phyloP scores from a whole-genome alignment of 2,888 invertebrate species.

The Andrena flavipes region DNA sequence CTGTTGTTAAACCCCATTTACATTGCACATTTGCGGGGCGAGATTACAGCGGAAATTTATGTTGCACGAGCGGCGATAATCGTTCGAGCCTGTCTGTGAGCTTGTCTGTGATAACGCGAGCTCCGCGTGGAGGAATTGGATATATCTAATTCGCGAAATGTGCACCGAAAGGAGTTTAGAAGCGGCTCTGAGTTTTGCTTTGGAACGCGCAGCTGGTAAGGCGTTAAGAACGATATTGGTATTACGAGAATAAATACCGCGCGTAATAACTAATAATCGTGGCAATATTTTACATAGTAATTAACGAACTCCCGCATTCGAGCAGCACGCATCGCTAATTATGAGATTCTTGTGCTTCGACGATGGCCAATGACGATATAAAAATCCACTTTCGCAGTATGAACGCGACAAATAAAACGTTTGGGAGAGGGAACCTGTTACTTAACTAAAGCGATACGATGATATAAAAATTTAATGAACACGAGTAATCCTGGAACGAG shows the following conservation, averaged over 20 bases:
- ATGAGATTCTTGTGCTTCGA: neutral
- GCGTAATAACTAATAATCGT: neutral
- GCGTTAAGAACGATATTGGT: neutral
- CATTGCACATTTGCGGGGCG: neutral
- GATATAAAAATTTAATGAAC: slow-evolving; percentile 33
- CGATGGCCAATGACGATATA: neutral
- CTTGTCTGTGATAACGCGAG: neutral
- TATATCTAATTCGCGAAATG: neutral
- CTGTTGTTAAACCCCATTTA: neutral
- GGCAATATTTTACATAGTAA: neutral
- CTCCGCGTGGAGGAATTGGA: neutral
- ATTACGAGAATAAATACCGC: neutral
- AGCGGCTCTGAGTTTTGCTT: too few species aligned
- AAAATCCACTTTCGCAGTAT: neutral
- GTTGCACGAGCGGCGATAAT: neutral
- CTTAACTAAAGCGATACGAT: neutral
- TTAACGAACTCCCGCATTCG: neutral
- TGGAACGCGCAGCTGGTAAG: too few species aligned
- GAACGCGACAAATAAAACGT: slow-evolving; percentile 11
- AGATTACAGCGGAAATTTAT: neutral
- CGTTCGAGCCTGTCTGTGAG: neutral
- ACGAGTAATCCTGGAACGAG: neutral
- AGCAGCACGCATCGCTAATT: neutral
- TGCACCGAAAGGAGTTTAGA: neutral
- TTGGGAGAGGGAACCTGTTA: neutral